phyloP scores from a whole-genome alignment of 2,113 vertebrate genomes.

The Sigmodon hispidus region DNA sequence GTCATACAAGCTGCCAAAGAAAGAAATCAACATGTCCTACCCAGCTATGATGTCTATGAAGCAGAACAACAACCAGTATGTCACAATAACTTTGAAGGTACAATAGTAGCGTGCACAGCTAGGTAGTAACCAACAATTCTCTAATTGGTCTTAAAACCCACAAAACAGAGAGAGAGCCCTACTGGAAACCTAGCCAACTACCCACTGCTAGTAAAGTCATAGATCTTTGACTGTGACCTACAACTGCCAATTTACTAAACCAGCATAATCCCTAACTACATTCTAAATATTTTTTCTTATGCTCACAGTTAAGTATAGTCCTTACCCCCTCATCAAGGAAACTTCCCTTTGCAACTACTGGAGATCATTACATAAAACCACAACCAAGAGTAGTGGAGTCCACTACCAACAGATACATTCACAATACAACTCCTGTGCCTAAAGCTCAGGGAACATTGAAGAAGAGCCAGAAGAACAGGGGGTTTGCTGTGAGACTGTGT shows the following conservation, averaged over 20 bases:
- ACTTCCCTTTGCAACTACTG: neutral
- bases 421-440: neutral
- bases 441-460: neutral
- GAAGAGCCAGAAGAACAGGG: neutral
- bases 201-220: neutral
- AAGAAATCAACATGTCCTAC: neutral
- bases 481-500: neutral
- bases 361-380: neutral
- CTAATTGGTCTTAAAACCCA: neutral
- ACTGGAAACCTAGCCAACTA: neutral
- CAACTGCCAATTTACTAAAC: neutral
- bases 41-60: neutral
- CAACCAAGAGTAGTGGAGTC: neutral
- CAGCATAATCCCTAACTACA: neutral
- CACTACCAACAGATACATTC: neutral
- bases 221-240: neutral
- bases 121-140: neutral
- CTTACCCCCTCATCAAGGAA: neutral
- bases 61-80: neutral
- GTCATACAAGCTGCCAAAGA: neutral
- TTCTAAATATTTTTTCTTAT: neutral
- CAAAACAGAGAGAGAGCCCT: too few relatives aligned
- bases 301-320: neutral
- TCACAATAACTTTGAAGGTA: neutral
- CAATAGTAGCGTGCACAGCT: neutral